These are phyloP conservation scores for Liodrosophila aerea DNA, from an alignment of 2,888 invertebrate species.

Conservation along the genomic window DNA sequence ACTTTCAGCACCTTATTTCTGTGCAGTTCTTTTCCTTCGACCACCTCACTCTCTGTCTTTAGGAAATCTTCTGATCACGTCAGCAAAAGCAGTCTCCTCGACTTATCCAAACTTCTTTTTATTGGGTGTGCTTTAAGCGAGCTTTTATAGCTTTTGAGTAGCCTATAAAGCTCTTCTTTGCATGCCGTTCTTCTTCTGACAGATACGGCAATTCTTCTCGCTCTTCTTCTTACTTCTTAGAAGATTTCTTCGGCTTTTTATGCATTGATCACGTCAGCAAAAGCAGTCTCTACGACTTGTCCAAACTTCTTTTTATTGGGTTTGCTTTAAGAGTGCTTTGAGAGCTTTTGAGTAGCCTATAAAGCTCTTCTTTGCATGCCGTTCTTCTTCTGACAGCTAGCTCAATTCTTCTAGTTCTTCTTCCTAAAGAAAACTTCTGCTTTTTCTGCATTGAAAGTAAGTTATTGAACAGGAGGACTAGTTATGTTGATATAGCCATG, in stretches of 20 bases:
- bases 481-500: no score
- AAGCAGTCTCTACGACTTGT: no score
- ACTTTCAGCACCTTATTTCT: slow-evolving; percentile 70
- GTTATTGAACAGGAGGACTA: no score
- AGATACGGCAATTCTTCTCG: no score
- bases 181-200: no score
- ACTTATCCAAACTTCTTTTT: no score
- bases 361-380: no score
- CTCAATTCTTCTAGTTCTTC: not conserved
- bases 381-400: no score
- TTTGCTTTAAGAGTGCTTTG: not conserved
- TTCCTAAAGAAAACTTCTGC: not conserved
- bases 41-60: slow-evolving; percentile 1
- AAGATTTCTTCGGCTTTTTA: not conserved
- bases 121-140: not conserved
- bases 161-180: no score
- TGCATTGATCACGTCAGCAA: no score
- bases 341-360: not conserved
- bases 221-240: slow-evolving; percentile 1
- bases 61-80: not conserved
- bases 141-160: not conserved
- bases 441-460: not conserved
- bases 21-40: slow-evolving; percentile 21
- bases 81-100: no score
- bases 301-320: no score